Conservation (phyloP, 2,888 invertebrate species). For the Chrysomela aeneicollis region DNA sequence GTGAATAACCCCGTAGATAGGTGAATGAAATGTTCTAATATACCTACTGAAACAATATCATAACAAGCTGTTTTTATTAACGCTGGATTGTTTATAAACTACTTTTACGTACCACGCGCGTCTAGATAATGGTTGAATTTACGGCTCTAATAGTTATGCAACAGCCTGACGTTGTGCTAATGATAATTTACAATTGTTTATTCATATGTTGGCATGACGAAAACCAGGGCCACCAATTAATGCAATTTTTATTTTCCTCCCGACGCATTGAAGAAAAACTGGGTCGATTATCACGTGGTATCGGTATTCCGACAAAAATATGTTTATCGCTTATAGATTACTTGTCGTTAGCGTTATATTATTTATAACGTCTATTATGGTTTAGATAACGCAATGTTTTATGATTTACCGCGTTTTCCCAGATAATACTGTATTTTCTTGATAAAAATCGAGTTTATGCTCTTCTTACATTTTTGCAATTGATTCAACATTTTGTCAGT, state of each 20-base stretch:
- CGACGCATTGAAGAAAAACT: neutral
- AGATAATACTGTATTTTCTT: no score
- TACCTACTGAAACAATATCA: no score
- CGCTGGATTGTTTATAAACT: neutral
- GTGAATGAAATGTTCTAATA: no score
- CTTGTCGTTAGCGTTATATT: neutral
- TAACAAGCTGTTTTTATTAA: no score
- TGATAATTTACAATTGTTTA: slow-evolving; percentile 37
- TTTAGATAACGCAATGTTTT: no score
- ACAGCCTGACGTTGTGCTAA: slow-evolving; percentile 11
- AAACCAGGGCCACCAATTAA: slow-evolving; percentile 30
- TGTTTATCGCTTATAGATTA: neutral
- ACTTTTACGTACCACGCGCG: neutral
- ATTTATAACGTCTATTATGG: neutral
- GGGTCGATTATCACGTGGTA: neutral
- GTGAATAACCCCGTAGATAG: no score
- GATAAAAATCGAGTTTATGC: no score
- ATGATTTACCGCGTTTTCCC: no score
- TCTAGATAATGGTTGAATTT: neutral
- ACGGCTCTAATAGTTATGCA: neutral
- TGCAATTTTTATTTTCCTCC: neutral
- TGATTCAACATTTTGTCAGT: no score
- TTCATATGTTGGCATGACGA: slow-evolving; percentile 32
- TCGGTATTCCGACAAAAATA: neutral
- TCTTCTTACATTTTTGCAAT: no score